Percentiles rank a stretch among this genome's conserved stretches.
These are phyloP conservation scores for Semnornis frantzii DNA, from an alignment of 2,113 vertebrate species.

Conservation along the genomic window DNA sequence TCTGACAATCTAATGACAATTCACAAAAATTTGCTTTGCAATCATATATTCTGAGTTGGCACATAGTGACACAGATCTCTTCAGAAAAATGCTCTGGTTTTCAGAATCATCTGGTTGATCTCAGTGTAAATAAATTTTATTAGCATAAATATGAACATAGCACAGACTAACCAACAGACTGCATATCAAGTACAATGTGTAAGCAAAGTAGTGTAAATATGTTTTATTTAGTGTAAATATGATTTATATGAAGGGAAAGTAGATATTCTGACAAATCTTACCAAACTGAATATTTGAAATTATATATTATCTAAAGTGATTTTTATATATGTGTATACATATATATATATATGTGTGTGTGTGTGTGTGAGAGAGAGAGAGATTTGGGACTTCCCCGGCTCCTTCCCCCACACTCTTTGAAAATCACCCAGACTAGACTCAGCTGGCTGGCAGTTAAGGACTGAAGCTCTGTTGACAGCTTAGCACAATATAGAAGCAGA, in stretches of 20 bases:
- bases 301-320: background rate
- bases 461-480: no score
- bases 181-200: no score
- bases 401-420: no score
- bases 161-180: background rate
- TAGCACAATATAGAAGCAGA: no score
- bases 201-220: background rate
- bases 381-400: no score
- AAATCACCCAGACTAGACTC: no score
- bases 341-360: no score
- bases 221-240: background rate
- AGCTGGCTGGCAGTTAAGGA: no score
- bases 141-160: background rate
- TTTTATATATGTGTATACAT: no score
- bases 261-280: background rate
- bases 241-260: background rate
- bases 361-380: no score
- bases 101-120: background rate
- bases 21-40: background rate
- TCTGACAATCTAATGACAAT: background rate
- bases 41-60: background rate
- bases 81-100: background rate
- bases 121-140: background rate
- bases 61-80: background rate
- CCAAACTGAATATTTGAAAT: background rate